These are phyloP conservation scores for Kradibia gibbosae DNA, from an alignment of 1,140 invertebrate genomes.

Conservation along the genomic window DNA sequence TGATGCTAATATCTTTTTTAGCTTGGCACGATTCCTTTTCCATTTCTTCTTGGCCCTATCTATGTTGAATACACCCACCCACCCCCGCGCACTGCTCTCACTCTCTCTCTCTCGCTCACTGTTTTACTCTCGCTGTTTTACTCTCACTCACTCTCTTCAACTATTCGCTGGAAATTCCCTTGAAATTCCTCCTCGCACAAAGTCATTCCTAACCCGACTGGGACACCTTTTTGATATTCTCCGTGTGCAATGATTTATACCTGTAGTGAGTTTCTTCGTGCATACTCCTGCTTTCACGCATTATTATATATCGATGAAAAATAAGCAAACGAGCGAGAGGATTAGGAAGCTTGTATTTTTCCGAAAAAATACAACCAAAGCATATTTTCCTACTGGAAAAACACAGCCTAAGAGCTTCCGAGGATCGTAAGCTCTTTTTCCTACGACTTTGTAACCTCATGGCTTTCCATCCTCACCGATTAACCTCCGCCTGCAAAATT, in stretches of 20 bases:
- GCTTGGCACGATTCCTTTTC: background rate
- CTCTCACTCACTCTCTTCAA: no score
- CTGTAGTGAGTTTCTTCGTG: background rate
- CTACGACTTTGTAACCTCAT: no score
- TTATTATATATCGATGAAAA: background rate
- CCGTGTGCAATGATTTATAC: background rate
- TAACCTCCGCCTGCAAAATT: no score
- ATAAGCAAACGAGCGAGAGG: background rate
- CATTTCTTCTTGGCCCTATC: background rate
- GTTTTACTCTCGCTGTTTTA: background rate
- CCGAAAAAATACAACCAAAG: background rate
- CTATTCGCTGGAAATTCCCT: background rate
- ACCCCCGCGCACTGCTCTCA: background rate
- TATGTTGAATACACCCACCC: no score
- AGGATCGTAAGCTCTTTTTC: no score
- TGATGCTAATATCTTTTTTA: constrained; percentile 1
- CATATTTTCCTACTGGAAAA: background rate
- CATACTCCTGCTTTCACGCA: background rate
- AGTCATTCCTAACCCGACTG: background rate
- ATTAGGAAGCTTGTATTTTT: background rate
- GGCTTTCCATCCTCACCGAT: no score
- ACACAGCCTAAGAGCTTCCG: no score
- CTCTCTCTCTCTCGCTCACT: background rate
- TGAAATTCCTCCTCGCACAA: background rate
- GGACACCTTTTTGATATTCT: background rate